A percentile compares a stretch with the other conserved stretches of the same genome.
These are phyloP conservation scores for Steinernema hermaphroditum DNA, from an alignment of 2,888 invertebrate species.

Conservation along the genomic window DNA sequence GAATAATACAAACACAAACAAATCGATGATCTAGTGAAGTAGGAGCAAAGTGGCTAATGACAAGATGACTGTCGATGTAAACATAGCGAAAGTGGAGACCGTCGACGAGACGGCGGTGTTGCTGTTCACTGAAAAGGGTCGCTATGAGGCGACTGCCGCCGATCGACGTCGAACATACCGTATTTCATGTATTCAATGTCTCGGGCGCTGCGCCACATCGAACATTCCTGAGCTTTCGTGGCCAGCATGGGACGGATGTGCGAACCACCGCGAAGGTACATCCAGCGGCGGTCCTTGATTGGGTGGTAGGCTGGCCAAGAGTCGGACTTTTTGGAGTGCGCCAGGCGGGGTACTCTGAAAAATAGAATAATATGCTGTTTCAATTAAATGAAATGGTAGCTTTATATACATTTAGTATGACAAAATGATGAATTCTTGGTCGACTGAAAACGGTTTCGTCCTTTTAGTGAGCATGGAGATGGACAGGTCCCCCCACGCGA, in stretches of 20 bases:
- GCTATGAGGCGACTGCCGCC: background rate
- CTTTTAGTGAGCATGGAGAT: no score
- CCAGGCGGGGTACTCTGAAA: constrained; percentile 48
- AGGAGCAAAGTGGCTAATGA: constrained; percentile 8
- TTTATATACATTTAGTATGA: no score
- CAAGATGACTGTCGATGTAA: constrained; percentile 9
- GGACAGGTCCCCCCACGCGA: no score
- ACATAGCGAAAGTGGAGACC: background rate
- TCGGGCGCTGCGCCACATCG: constrained; percentile 58
- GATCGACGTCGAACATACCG: constrained; percentile 44
- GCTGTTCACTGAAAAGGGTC: background rate
- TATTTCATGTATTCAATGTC: constrained; percentile 63
- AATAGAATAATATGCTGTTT: no score
- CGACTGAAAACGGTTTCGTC: no score
- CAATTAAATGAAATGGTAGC: no score
- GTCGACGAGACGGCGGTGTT: no score
- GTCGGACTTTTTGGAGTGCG: constrained; percentile 40
- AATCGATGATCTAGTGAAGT: constrained; percentile 8
- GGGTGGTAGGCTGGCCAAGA: constrained; percentile 61
- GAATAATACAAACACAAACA: constrained; percentile 11
- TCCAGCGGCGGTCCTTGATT: constrained; percentile 54
- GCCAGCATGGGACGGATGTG: constrained; percentile 53
- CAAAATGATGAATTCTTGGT: no score
- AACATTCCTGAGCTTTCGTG: constrained; percentile 53
- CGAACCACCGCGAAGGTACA: constrained; percentile 59